Evolutionary conservation across 2,113 vertebrate species (phyloP).

Genomic region (Coreoperca whiteheadi): DNA sequence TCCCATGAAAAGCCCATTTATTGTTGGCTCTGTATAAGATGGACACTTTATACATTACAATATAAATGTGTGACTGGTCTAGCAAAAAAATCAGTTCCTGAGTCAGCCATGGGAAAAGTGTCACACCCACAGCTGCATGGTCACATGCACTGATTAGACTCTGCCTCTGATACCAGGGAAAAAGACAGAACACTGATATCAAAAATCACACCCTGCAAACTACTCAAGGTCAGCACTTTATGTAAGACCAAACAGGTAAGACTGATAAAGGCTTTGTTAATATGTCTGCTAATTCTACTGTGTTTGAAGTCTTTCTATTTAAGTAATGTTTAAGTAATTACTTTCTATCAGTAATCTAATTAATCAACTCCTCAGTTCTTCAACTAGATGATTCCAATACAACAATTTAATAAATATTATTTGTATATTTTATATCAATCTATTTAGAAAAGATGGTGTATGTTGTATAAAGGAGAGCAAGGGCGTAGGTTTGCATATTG

Average conservation of each 20-base stretch:
- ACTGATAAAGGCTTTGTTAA: no score
- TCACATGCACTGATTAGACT: slow-evolving; percentile 37
- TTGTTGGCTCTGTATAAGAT: background rate
- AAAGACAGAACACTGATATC: background rate
- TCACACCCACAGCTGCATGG: slow-evolving; percentile 21
- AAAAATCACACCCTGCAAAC: slow-evolving; percentile 3
- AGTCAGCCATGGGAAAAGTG: slow-evolving; percentile 9
- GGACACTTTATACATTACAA: background rate
- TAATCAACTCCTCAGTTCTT: background rate
- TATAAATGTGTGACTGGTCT: background rate
- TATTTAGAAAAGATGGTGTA: background rate
- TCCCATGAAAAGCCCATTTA: background rate
- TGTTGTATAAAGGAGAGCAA: background rate
- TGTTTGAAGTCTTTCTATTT: background rate
- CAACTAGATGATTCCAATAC: background rate
- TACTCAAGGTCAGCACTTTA: background rate
- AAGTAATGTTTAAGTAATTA: background rate
- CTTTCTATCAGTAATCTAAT: background rate
- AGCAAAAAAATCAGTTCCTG: background rate
- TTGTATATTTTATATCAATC: background rate
- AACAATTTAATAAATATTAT: background rate
- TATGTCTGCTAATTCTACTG: no score
- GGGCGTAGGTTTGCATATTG: no score
- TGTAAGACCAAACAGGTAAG: slow-evolving; percentile 8
- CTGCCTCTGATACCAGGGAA: slow-evolving; percentile 6